These are phyloP conservation scores for Pterocles burchelli DNA, from an alignment of 2,113 vertebrate genomes.

Conservation along the genomic window DNA sequence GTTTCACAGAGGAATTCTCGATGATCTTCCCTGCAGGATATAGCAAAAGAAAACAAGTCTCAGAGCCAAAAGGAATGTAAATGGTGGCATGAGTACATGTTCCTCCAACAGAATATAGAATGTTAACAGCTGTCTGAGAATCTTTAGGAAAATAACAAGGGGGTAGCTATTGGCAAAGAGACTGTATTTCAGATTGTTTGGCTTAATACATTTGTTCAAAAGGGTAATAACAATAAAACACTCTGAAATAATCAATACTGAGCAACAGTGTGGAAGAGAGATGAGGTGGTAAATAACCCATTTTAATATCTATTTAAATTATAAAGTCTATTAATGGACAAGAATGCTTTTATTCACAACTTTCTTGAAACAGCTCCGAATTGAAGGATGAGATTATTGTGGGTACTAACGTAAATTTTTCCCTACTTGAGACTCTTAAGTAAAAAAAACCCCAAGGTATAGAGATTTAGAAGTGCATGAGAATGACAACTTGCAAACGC, in stretches of 20 bases:
- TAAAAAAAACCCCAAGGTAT: neutral
- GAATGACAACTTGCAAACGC: neutral
- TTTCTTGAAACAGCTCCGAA: neutral
- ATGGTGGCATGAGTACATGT: neutral
- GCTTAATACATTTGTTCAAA: neutral
- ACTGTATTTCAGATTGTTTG: neutral
- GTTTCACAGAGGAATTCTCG: neutral
- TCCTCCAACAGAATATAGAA: neutral
- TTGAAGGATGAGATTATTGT: neutral
- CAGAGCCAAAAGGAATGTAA: neutral
- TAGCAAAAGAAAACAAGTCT: neutral
- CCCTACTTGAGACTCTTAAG: neutral
- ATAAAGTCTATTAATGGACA: neutral
- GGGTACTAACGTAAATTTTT: neutral
- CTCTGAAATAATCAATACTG: neutral
- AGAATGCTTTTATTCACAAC: neutral
- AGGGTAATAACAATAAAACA: neutral
- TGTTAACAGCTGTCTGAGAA: slow-evolving; percentile 10
- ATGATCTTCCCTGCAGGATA: slow-evolving; percentile 8
- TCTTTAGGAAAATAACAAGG: neutral
- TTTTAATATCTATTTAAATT: neutral
- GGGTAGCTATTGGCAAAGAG: neutral
- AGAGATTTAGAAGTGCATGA: neutral
- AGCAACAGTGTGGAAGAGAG: neutral
- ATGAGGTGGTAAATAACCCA: neutral